Evolutionary conservation across 2,113 vertebrate genomes (phyloP).

Genomic region (Mola mola): DNA sequence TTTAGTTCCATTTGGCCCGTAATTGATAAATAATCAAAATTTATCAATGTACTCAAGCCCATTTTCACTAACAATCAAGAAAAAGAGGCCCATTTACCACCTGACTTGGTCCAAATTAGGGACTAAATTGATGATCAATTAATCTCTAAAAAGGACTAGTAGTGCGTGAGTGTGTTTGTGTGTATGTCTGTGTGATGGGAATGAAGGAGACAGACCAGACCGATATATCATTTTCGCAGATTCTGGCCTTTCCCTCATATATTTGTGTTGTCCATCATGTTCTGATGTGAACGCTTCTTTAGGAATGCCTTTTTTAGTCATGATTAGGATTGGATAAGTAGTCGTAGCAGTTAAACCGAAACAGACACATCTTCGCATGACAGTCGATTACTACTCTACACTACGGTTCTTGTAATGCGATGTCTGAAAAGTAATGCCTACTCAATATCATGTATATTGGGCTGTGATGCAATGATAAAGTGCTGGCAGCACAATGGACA

Average conservation of each 20-base stretch:
- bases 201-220: slow-evolving; percentile 92
- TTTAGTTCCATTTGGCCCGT: slow-evolving; percentile 98
- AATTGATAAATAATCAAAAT: slow-evolving; percentile 99
- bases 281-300: not conserved
- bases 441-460: no score
- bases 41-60: slow-evolving; percentile 98
- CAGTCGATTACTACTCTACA: no score
- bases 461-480: no score
- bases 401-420: no score
- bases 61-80: slow-evolving; percentile 99
- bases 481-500: no score
- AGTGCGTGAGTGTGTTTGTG: slow-evolving; percentile 78
- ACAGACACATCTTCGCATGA: no score
- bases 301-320: no score
- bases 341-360: no score
- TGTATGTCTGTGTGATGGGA: slow-evolving; percentile 86
- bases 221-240: not conserved
- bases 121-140: slow-evolving; percentile 99
- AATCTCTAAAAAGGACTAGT: slow-evolving; percentile 95
- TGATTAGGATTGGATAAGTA: no score
- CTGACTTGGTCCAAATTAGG: slow-evolving; percentile 99
- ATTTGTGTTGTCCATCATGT: not conserved
- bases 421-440: no score
- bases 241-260: not conserved
- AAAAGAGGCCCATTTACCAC: slow-evolving; percentile 99